A percentile compares a stretch with the other conserved stretches of the same genome.
phyloP scores from a whole-genome alignment of 2,888 invertebrate genomes.

The Thereva nobilitata region DNA sequence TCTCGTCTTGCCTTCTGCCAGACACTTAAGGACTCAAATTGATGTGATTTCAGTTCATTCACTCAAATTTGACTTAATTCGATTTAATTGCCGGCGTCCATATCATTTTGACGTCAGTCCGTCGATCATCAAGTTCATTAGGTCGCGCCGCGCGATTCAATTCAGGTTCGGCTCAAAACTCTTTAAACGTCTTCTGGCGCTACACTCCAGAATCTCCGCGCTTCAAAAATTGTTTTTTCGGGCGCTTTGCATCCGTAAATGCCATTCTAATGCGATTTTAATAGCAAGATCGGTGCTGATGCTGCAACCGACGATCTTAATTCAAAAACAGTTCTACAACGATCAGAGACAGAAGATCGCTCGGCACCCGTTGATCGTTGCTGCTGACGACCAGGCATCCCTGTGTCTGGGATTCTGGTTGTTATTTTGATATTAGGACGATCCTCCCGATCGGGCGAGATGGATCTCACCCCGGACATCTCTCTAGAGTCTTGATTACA shows the following conservation, averaged over 20 bases:
- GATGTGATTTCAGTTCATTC: slow-evolving; percentile 23
- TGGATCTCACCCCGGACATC: background rate
- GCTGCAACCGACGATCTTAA: no score
- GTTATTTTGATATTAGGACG: slow-evolving; percentile 38
- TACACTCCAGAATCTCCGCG: background rate
- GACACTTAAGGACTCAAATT: background rate
- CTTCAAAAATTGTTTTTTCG: background rate
- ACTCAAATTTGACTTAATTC: slow-evolving; percentile 32
- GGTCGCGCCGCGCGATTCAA: no score
- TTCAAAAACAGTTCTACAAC: background rate
- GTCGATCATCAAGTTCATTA: background rate
- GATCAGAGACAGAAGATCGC: slow-evolving; percentile 18
- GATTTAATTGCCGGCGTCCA: slow-evolving; percentile 20
- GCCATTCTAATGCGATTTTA: slow-evolving; percentile 57
- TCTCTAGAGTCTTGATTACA: slow-evolving; percentile 24
- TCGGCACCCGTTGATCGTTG: slow-evolving; percentile 14
- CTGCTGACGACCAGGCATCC: slow-evolving; percentile 23
- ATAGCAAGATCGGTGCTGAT: slow-evolving; percentile 51
- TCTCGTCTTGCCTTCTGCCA: background rate
- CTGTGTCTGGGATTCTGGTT: slow-evolving; percentile 25
- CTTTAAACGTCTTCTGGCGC: slow-evolving; percentile 4
- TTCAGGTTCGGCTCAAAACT: background rate
- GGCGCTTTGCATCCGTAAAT: background rate
- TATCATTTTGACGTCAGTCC: slow-evolving; percentile 22
- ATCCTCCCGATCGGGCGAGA: background rate